Percentiles rank a stretch among this genome's conserved stretches.
Evolutionary conservation across 2,113 vertebrate species (phyloP).

Genomic region (Mus pahari): DNA sequence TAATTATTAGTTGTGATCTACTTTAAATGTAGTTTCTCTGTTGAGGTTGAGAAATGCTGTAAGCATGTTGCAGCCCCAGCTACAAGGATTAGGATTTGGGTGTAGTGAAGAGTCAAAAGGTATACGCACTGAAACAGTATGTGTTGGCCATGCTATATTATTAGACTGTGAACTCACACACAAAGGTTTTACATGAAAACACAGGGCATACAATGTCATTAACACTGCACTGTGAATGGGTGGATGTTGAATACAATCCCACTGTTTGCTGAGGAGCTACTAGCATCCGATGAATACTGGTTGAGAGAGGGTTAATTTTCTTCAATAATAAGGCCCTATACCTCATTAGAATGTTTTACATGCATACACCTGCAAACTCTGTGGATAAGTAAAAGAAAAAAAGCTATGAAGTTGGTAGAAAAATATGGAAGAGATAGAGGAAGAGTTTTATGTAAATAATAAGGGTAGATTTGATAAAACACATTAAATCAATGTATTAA

Average conservation of each 20-base stretch:
- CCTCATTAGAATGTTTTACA: background rate
- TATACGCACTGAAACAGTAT: background rate
- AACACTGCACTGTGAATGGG: background rate
- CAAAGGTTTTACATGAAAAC: background rate
- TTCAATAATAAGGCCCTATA: background rate
- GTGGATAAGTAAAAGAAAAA: background rate
- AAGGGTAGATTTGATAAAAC: background rate
- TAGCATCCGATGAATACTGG: background rate
- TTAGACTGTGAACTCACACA: background rate
- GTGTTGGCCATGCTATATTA: background rate
- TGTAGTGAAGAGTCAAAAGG: background rate
- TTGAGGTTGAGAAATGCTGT: background rate
- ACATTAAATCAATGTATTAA: background rate
- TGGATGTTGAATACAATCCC: background rate
- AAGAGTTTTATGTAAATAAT: too few relatives aligned
- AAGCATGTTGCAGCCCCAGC: background rate
- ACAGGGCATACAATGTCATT: background rate
- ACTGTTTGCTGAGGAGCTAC: background rate
- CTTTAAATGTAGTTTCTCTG: background rate
- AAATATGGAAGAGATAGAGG: background rate
- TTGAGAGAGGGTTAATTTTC: background rate
- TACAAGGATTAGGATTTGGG: background rate
- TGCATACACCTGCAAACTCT: background rate
- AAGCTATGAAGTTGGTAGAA: background rate
- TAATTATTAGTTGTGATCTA: background rate